A percentile compares a stretch with the other conserved stretches of the same genome.
Conservation (phyloP, 2,113 vertebrate species). For the Colinus virginianus region DNA sequence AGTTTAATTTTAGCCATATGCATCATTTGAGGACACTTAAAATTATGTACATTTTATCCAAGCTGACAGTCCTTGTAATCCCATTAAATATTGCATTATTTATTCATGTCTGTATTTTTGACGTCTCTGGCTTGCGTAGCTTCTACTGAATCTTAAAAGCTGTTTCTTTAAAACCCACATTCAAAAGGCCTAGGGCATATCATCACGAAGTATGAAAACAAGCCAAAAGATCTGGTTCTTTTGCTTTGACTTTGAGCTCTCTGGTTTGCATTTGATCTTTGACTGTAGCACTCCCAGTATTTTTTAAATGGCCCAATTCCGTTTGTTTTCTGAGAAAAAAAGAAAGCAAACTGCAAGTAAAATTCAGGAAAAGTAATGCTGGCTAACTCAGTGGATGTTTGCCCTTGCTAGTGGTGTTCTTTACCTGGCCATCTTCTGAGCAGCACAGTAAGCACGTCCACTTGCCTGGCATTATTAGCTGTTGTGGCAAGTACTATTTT, state of each 20-base stretch:
- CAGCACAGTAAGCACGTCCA: not conserved
- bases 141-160: constrained; percentile 58
- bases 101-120: constrained; percentile 37
- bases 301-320: not conserved
- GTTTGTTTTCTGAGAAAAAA: not conserved
- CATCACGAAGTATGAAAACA: not conserved
- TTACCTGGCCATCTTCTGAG: not conserved
- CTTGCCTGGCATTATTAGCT: constrained; percentile 8
- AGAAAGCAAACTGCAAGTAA: not conserved
- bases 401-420: not conserved
- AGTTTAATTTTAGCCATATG: constrained; percentile 65
- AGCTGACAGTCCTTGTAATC: constrained; percentile 47
- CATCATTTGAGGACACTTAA: constrained; percentile 27
- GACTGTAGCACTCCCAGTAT: not conserved
- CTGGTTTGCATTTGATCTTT: constrained; percentile 14
- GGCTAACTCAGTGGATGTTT: not conserved
- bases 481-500: not conserved
- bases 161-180: constrained; percentile 10
- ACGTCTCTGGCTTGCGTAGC: constrained; percentile 55
- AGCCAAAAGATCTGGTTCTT: constrained; percentile 4
- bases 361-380: not conserved
- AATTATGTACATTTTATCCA: constrained; percentile 20
- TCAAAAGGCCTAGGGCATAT: not conserved
- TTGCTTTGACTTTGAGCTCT: constrained; percentile 28
- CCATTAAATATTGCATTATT: constrained; percentile 32